Evolutionary conservation across 1,140 invertebrate genomes (phyloP), one percentile per base, ranked within the genome.

Genomic region (Drosophila watanabei): DNA sequence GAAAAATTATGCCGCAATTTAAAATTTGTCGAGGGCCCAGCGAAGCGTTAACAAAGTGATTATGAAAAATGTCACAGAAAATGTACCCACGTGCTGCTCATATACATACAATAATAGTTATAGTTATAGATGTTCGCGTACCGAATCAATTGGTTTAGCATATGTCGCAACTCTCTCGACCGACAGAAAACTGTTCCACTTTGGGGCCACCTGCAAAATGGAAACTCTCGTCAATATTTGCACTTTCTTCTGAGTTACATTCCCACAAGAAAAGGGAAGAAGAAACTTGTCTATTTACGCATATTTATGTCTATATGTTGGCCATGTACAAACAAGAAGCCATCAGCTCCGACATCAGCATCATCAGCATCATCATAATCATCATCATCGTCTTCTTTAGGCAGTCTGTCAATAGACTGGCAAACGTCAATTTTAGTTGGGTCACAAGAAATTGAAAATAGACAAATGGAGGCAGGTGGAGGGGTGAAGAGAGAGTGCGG

Each of bases 301-400:
- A 86, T 87, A 88, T 88, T 86, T 88, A 76, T 86, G 83, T 87
- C 79, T 86, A 79, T 76, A 79, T 86, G 83, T 87, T 86, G 83
- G 65, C 75, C 83, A 75, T 76, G 62, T 87, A 80, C 84, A 87
- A 86, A 88, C 79, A 83, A 70, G 70, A 82, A 78, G 37, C 65
- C 80, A 82, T 82, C 80, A 82, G 51, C 64, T 71, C 9, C 35
- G 68, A 51, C 76, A 75, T 43, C 56, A 30, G 10, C 51, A 41
- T 11, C 65, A 37, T 43, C 41, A 43, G 41, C 41, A 43, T 20
- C 58, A 63, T 51, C 63, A 48, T 35, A 46, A 33, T n/a, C 62
- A 16, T 58, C 43, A 51, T 59, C 45, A 33, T 54, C 66, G 13
- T 72, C 70, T 39, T 66, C 37, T 57, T 20, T 49, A 30, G 69